Conservation (phyloP, 2,888 invertebrate genomes). For the Apotomis betuletana region DNA sequence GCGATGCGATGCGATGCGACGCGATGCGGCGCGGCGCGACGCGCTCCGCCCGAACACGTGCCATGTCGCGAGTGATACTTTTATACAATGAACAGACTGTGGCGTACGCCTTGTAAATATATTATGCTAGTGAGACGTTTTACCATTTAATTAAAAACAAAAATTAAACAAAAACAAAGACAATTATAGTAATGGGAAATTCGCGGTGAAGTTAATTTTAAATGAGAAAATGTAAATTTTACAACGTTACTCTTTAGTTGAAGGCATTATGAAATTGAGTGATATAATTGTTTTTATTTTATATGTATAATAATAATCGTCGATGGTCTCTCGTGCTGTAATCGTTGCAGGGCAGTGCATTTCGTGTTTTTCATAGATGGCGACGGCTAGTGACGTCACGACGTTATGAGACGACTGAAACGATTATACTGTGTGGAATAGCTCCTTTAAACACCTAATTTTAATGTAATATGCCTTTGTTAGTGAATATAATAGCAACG, state of each 20-base stretch:
- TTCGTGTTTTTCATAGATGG: not conserved
- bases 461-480: constrained; percentile 24
- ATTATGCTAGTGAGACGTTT: constrained; percentile 79
- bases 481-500: constrained; percentile 2
- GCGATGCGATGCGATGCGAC: constrained; percentile 34
- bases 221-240: constrained; percentile 68
- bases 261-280: constrained; percentile 51
- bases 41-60: constrained; percentile 51
- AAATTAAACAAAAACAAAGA: constrained; percentile 68
- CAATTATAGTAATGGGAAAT: constrained; percentile 71
- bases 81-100: constrained; percentile 78
- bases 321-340: constrained; percentile 25
- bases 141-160: constrained; percentile 71
- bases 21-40: constrained; percentile 37
- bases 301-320: constrained; percentile 51
- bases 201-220: constrained; percentile 68
- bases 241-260: constrained; percentile 70
- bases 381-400: not conserved
- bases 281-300: constrained; percentile 63
- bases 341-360: not conserved
- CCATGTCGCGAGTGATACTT: constrained; percentile 77
- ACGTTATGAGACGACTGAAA: not conserved
- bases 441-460: constrained; percentile 3
- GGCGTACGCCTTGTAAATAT: constrained; percentile 76
- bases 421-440: not conserved